Base-by-base conservation (phyloP, 2,888 invertebrate genomes). In the Coronaproctus castanopsis region DNA sequence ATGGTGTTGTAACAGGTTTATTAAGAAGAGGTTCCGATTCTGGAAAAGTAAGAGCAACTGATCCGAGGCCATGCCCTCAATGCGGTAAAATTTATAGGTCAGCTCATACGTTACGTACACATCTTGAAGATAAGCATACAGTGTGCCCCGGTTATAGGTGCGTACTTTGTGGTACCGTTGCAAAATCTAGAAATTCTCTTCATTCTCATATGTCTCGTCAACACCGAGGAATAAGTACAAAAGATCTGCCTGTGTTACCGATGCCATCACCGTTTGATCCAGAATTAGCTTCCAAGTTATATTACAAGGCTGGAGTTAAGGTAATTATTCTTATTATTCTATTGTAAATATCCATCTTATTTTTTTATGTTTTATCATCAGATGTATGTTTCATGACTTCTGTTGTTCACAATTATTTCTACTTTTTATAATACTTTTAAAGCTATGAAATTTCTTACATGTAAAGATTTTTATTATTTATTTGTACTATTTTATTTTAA, bases 191-290 rank as follows among this genome's bases (percentile, higher is more conserved):
- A 65, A 91, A 91, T 74, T 89, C 89, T 0, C 76, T 91, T 58
- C 91, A 91, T 75, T 90, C 90, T 61, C 91, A 91, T 73, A 91
- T 91, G 91, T 88, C 87, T 62, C 81, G 91, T 55, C 91, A 91
- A 70, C 91, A 91, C 72, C 81, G 91, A 61, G 91, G 90, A 63
- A 90, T 91, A 70, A 88, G 88, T 70, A 91, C 90, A 67, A 90
- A 91, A 75, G 91, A 91, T 72, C 76, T 91, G 67, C 91, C 91
- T 10, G 90, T 91, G 52, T 75, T 90, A 65, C 90, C 90, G 62
- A 91, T 91, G 90, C 91, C 91, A 21, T 86, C 87, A 62, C 82
- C 89, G 21, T 91, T 90, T 71, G 89, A 90, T 73, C 90, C 91
- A 0, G 89, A 89, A 63, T 76, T 91, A 56, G 91, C 91, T 61